A percentile compares a stretch with the other conserved stretches of the same genome.
These are phyloP conservation scores for Dugesia japonica DNA, from an alignment of 2,888 invertebrate species.

Conservation along the genomic window DNA sequence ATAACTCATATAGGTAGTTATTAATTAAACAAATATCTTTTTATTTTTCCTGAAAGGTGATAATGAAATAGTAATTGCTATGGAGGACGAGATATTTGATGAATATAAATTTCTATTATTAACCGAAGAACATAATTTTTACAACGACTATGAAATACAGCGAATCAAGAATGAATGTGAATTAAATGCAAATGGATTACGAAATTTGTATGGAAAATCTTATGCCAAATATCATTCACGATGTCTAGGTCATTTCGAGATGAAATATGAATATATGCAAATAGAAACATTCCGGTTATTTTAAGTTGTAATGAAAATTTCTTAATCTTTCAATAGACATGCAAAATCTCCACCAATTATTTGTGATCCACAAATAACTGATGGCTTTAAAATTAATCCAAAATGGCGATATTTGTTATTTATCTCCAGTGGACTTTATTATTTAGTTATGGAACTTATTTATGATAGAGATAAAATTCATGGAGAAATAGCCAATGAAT, in stretches of 20 bases:
- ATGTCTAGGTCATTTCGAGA: neutral
- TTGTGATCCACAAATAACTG: neutral
- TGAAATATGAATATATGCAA: neutral
- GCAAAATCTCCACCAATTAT: neutral
- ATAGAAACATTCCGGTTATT: neutral
- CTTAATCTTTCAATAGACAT: neutral
- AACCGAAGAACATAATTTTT: constrained; percentile 14
- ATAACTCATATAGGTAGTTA: neutral
- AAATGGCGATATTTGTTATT: neutral
- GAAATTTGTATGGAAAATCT: neutral
- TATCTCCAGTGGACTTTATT: neutral
- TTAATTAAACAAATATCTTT: neutral
- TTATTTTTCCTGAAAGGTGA: neutral
- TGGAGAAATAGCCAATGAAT: constrained; percentile 13
- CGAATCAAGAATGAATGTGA: neutral
- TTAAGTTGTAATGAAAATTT: neutral
- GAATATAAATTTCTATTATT: neutral
- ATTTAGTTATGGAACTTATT: neutral
- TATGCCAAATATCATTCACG: neutral
- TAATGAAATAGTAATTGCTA: neutral
- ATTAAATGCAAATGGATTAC: neutral
- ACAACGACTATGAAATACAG: neutral
- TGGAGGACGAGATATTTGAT: neutral
- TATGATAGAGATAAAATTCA: neutral
- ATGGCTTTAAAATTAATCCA: neutral